Conservation (phyloP, 2,888 invertebrate genomes). For the Mythimna albipuncta region DNA sequence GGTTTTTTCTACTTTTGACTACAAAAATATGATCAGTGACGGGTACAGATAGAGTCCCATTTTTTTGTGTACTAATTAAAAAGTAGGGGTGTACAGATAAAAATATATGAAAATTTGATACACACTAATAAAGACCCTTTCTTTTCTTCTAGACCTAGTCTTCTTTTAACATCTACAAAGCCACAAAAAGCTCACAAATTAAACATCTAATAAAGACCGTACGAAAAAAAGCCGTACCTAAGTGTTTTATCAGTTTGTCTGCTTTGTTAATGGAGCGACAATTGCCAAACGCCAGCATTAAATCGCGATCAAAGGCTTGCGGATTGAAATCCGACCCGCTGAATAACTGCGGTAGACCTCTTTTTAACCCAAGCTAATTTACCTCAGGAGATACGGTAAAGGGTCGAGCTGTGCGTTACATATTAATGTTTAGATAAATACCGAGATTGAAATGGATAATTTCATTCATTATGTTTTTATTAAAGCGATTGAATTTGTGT, state of each 20-base stretch:
- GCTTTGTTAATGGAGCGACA: slow-evolving; percentile 39
- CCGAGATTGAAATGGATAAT: slow-evolving; percentile 5
- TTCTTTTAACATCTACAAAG: not conserved
- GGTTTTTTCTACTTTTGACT: no score
- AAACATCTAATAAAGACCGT: not conserved
- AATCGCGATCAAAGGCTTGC: slow-evolving; percentile 52
- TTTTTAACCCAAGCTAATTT: slow-evolving; percentile 56
- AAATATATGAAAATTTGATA: no score
- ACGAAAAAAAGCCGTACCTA: slow-evolving; percentile 3
- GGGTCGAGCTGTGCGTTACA: slow-evolving; percentile 27
- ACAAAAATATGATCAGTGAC: no score
- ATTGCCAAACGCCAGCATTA: slow-evolving; percentile 45
- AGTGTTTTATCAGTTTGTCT: slow-evolving; percentile 27
- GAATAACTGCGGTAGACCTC: slow-evolving; percentile 56
- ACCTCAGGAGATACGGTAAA: slow-evolving; percentile 38
- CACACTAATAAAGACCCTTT: not conserved
- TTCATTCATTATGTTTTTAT: not conserved
- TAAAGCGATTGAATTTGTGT: not conserved
- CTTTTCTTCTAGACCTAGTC: not conserved
- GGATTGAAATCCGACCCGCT: slow-evolving; percentile 53
- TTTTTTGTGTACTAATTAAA: no score
- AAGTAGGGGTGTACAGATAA: no score
- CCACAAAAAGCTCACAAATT: not conserved
- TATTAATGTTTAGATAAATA: slow-evolving; percentile 40
- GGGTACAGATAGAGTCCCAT: no score